Conservation (phyloP, 2,888 invertebrate genomes). For the Chrysina gloriosa region DNA sequence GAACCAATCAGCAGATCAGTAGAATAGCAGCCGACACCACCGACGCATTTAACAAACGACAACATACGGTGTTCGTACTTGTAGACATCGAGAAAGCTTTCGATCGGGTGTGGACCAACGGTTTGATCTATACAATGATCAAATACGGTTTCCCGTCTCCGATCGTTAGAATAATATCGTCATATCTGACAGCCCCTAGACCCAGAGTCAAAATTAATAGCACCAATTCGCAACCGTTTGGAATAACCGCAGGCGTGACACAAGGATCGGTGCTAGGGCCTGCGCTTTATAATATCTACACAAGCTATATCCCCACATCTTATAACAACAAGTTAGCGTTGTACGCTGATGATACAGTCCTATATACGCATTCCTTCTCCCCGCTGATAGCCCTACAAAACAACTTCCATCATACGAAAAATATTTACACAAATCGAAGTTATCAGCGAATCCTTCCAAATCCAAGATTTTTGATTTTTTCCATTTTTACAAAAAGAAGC, state of each 20-base stretch:
- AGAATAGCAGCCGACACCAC: conserved; percentile 50
- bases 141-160: no score
- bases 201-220: no score
- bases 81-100: no score
- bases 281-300: not conserved
- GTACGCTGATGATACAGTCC: not conserved
- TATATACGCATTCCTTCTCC: not conserved
- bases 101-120: no score
- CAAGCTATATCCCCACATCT: not conserved
- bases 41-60: conserved; percentile 48
- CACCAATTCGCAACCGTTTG: no score
- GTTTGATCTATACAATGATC: no score
- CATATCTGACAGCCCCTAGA: no score
- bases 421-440: not conserved
- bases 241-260: not conserved
- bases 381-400: not conserved
- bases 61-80: no score
- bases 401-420: not conserved
- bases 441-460: not conserved
- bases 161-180: no score
- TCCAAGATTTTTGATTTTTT: no score
- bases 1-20: conserved; percentile 53
- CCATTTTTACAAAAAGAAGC: not conserved
- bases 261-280: not conserved
- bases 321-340: not conserved